Conservation (phyloP, 2,888 invertebrate species). For the Ornithoptera alexandrae region DNA sequence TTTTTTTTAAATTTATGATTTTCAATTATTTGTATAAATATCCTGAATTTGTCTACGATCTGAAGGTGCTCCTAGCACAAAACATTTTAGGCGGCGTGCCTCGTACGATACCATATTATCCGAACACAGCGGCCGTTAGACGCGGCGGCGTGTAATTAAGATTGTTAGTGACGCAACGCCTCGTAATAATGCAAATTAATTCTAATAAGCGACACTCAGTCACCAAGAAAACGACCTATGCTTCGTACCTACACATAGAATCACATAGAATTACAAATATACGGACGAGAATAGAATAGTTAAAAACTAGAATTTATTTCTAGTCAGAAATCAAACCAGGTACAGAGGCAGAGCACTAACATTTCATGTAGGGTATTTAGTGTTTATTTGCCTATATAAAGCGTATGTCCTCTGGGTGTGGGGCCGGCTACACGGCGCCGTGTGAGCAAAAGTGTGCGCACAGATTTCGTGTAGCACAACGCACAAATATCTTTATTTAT, state of each 20-base stretch:
- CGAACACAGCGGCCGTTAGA: constrained; percentile 6
- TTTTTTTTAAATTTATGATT: not conserved
- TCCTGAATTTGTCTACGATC: not conserved
- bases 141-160: constrained; percentile 21
- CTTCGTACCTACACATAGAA: not conserved
- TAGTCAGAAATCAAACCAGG: too few species aligned
- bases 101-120: constrained; percentile 3
- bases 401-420: too few species aligned
- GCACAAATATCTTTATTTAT: too few species aligned
- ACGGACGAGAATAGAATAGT: too few species aligned
- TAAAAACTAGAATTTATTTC: too few species aligned
- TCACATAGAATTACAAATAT: too few species aligned
- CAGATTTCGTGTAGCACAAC: too few species aligned
- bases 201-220: not conserved
- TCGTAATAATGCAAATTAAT: constrained; percentile 14
- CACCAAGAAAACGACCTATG: not conserved
- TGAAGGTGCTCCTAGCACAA: not conserved
- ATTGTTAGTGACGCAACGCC: constrained; percentile 7
- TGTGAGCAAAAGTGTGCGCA: too few species aligned
- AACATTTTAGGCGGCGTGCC: not conserved
- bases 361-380: too few species aligned
- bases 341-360: too few species aligned
- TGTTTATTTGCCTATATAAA: too few species aligned
- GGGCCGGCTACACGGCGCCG: too few species aligned
- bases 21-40: not conserved